Evolutionary conservation across 2,888 invertebrate species (phyloP), one percentile per base, ranked within the genome.

Genomic region (Julus scandinavius): DNA sequence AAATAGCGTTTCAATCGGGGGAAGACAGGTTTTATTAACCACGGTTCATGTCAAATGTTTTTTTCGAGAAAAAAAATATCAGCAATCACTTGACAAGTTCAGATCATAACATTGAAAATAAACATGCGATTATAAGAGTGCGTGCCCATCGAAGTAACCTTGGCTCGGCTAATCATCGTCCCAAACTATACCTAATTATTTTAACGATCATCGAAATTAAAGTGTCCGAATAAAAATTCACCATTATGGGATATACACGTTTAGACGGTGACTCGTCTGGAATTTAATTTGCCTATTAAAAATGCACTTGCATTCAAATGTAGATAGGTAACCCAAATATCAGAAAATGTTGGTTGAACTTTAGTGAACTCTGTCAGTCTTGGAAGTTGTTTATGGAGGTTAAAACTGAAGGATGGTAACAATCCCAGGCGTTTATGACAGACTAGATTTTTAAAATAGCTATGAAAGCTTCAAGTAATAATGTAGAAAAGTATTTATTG

Each of bases 41-140:
- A 72, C n/a, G 72, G 72, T 72, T 72, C 72, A 72, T 72, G 72
- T 20, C 72, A 72, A 72, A 72, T 29, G 29, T 29, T n/a, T 29
- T 29, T 72, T 20, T 5, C 15, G 72, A 29, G n/a, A 72, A 72
- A 72, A 72, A 63, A 54, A 4, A 63, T 7, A 72, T 29, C 72
- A 72, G 72, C 72, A 72, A 72, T 72, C 72, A 72, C 72, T 72
- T 72, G 29, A 29, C 72, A 72, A 72, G 72, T 72, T 72, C 72
- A 72, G 72, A 29, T 29, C 72, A 72, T 72, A 72, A 72, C 72
- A 72, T 72, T 72, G 72, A 72, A 72, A 72, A 72, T 72, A 72
- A 72, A 72, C 72, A 72, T 72, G 72, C 29, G 20, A 29, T 72
- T 20, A 72, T 29, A 72, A 29, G 72, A 29, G 72, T 72, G 72